Evolutionary conservation across 2,113 vertebrate genomes (phyloP), one percentile per base, ranked within the genome.

Genomic region (Tragelaphus strepsiceros): DNA sequence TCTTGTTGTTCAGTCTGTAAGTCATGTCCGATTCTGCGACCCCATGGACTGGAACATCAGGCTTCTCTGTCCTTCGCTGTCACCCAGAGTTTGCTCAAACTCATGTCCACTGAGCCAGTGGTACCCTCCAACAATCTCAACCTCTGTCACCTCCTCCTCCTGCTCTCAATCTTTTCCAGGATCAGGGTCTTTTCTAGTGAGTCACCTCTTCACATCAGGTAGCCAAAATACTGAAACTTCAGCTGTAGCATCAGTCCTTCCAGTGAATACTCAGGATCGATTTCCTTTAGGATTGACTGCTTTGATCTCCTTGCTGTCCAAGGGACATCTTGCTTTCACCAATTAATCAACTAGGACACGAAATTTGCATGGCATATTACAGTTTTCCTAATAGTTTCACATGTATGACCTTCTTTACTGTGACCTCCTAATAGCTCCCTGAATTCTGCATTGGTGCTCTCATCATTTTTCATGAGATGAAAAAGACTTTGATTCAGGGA

Each of bases 311-410:
- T 43, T 77, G 39, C 22, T 43, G 71, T 43, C 22, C 22, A 43
- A 43, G 39, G 71, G 39, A 77, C 39, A 77, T 26, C 14, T 51
- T 28, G 71, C 22, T 22, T 61, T 67, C 59, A 56, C 53, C 22
- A 35, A 14, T 35, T 39, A 17, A 49, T 59, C 24, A 71, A 26
- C 26, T 8, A 53, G 16, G 46, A n/a, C 61, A 6, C 1, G 15
- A 30, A 58, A n/a, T 24, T 39, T 15, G 17, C 26, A 7, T 28
- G 12, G 22, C 3, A 2, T 24, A 5, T 22, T 7, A 0, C 13
- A 64, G 54, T 12, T 78, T 62, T 19, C 46, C 61, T 17, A 30
- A 56, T 26, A 5, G 13, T 59, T 61, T 19, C 46, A 2, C 28
- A 19, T 4, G 21, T 6, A 26, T 90, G 16, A 16, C 39, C 61